A percentile compares a stretch with the other conserved stretches of the same genome.
phyloP scores from a whole-genome alignment of 2,797 vertebrate genomes.

The Leucoraja ocellata region DNA sequence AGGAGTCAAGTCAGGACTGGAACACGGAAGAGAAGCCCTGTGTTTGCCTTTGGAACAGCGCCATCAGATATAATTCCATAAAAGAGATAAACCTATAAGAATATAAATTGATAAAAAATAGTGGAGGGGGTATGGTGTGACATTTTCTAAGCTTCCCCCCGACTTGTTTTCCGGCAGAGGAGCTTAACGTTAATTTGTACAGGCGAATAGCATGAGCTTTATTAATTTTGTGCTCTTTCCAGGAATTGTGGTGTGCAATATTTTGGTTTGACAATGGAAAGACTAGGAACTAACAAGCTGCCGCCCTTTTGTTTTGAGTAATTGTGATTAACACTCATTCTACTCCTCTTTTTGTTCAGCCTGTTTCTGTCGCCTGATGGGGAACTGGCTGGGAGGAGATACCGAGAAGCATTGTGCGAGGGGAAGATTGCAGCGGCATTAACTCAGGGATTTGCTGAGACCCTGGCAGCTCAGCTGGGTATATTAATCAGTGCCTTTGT shows the following conservation, averaged over 20 bases:
- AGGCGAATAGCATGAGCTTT: not conserved
- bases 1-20: not conserved
- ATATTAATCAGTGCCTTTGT: slow-evolving; percentile 7
- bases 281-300: not conserved
- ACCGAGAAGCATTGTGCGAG: not conserved
- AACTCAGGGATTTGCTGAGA: not conserved
- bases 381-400: slow-evolving; percentile 4
- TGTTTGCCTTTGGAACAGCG: not conserved
- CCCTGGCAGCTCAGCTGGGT: not conserved
- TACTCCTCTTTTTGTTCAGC: not conserved
- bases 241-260: not conserved
- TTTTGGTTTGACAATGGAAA: not conserved
- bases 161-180: not conserved
- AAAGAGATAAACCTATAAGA: too few species aligned
- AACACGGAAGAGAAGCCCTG: not conserved
- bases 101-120: slow-evolving; percentile 13
- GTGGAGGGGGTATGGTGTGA: not conserved
- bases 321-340: slow-evolving; percentile 22
- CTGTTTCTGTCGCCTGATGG: not conserved
- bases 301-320: not conserved
- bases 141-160: not conserved
- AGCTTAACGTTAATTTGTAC: not conserved
- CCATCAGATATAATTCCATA: too few species aligned
- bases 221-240: not conserved
- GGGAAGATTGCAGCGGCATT: not conserved